Evolutionary conservation across 2,797 vertebrate genomes (phyloP), one percentile per base, ranked within the genome.

Genomic region (Cyclura pinguis): DNA sequence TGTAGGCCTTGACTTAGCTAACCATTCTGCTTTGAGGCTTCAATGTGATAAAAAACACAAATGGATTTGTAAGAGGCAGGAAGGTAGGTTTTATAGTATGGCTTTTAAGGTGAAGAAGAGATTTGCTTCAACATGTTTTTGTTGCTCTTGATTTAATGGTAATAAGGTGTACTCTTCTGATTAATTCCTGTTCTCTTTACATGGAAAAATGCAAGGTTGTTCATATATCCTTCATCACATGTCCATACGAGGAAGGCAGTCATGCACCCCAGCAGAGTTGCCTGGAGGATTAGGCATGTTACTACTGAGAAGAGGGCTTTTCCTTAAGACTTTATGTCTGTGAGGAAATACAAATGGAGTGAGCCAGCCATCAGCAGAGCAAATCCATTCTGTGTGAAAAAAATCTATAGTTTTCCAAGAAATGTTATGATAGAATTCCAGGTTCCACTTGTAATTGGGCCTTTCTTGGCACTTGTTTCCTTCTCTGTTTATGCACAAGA

Each of bases 21-120:
- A 59, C 29, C 9, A 72, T 14, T 84, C 32, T 83, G 57, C 29
- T 42, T 8, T 86, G 47, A 52, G 13, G 27, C 42, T 84, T 62
- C 6, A 64, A 0, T 91, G 87, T 84, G n/a, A 62, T 27, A 67
- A 84, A 42, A 42, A 80, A 1, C 24, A 86, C 42, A 89, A 13
- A n/a, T 92, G 84, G 72, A 80, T 91, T 84, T 92, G 92, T 84
- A 91, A 90, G 72, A 90, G 82, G 85, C 38, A 38, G 16, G 92
- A 92, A 89, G 38, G 89, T 88, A 84, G 77, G 59, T 29, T 52
- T 1, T 32, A 69, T 77, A 24, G 42, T n/a, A 69, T 35, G 2
- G 16, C 59, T 82, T 24, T 64, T 29, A 82, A 85, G 38, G 50
- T 3, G 13, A 80, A 78, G 55, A 73, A 88, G 73, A 64, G 4